Evolutionary conservation across 2,888 invertebrate species (phyloP), one percentile per base, ranked within the genome.

Genomic region (Venusia cambrica): DNA sequence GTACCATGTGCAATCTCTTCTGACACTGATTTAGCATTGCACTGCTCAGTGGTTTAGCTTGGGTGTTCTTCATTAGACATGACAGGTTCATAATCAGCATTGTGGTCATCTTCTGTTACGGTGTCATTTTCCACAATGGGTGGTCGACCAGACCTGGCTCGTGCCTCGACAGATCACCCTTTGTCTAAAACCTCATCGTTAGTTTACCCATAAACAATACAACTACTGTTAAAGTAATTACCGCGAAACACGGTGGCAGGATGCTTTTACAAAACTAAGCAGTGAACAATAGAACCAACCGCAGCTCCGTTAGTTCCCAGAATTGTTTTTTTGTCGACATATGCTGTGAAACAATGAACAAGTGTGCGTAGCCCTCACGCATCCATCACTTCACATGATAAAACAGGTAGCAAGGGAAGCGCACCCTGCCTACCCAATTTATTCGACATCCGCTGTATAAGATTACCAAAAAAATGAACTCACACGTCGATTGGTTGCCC

Each of bases 391-490:
- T 66, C 74, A 65, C 62, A n/a, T 53, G 63, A 77, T 65, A 81
- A 85, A 81, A 84, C 84, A 84, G 85, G 85, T 87, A 85, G 84
- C 81, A 48, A 56, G 51, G 61, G 57, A 81, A 75, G 80, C 75
- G 75, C 81, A 80, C 85, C 83, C 81, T 70, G 78, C 68, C 76
- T 81, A 76, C 79, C 78, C 85, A 85, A 84, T 84, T 81, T 80
- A 84, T 78, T 78, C 75, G 74, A 85, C 83, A 85, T 87, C 87
- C 85, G 83, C 54, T 70, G 77, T 78, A 84, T 87, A 77, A 77
- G 72, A 83, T 85, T 84, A 83, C 85, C 55, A 50, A 60, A 73
- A 74, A 76, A 74, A 71, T 57, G 52, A 53, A 83, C 85, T 84
- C 73, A 87, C 85, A 81, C 76, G 80, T 71, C 70, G 72, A 73